Evolutionary conservation across 2,797 vertebrate genomes (phyloP), one percentile per base, ranked within the genome.

Genomic region (Coregonus sp.): DNA sequence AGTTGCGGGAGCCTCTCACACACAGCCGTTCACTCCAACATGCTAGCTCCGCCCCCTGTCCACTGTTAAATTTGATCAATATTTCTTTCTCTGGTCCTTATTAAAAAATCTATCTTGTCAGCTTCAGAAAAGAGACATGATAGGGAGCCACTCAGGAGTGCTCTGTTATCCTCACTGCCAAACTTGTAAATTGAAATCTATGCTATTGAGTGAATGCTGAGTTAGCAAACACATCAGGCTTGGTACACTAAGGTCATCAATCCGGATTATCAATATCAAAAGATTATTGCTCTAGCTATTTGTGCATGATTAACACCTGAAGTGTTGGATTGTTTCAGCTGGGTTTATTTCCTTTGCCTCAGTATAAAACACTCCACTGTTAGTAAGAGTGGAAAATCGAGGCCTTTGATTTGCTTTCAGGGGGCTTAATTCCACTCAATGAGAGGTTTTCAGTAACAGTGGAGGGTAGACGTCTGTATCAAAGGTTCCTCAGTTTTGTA

Each of bases 41-140:
- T 25, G 25, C 25, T 25, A 25, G 25, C 25, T 25, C 25, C 25
- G 25, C 25, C 25, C 25, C 25, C 25, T 79, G 68, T 35, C 67
- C 12, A 56, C 52, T 33, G 65, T 75, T 74, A 75, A 69, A 74
- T 61, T 75, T 70, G 31, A 84, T 85, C 70, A 37, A 73, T 84
- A 72, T 59, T 1, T 76, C 40, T 35, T 54, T 12, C 47, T 54
- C 80, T 56, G 35, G n/a, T 74, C 40, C 72, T 75, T 35, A 29
- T n/a, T 63, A 47, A 5, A 35, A 73, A 61, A 51, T 50, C 47
- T 40, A 35, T 15, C 20, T 59, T 7, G 72, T 47, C 12, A 51
- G 50, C 9, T n/a, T 37, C 16, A 14, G 15, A 71, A 25, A 50
- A 70, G 51, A 75, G 66, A 61, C 76, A 3, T 74, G 61, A 6